phyloP scores from a whole-genome alignment of 2,797 vertebrate genomes.

The Distichodus sexfasciatus region DNA sequence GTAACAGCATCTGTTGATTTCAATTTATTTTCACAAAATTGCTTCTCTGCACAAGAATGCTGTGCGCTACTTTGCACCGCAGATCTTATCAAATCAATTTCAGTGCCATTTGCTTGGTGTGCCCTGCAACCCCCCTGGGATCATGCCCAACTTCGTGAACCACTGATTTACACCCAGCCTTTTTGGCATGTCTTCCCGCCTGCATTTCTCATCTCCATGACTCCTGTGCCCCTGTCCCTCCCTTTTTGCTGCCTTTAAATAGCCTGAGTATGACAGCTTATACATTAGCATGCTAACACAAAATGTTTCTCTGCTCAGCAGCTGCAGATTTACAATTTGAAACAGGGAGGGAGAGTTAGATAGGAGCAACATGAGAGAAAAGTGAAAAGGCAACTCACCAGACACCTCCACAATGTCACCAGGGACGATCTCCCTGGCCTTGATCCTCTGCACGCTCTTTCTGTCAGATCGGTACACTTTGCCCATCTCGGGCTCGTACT shows the following conservation, averaged over 20 bases:
- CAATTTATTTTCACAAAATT: too few relatives aligned
- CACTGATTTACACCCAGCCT: slow-evolving; percentile 73
- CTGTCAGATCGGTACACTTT: slow-evolving; percentile 92
- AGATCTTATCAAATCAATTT: too few relatives aligned
- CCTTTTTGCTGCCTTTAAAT: slow-evolving; percentile 23
- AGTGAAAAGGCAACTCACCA: slow-evolving; percentile 71
- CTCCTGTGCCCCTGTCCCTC: slow-evolving; percentile 29
- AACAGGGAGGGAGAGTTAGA: background rate
- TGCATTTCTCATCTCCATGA: background rate
- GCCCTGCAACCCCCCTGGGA: too few relatives aligned
- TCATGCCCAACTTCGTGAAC: too few relatives aligned
- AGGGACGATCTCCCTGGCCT: slow-evolving; percentile 89
- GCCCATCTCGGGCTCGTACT: slow-evolving; percentile 83
- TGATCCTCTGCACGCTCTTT: slow-evolving; percentile 80
- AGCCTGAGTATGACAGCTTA: slow-evolving; percentile 12
- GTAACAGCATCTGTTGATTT: too few relatives aligned
- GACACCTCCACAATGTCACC: slow-evolving; percentile 93
- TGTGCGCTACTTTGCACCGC: too few relatives aligned
- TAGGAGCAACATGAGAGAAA: background rate
- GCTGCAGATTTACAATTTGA: background rate
- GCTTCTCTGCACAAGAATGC: too few relatives aligned
- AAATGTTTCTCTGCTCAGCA: background rate
- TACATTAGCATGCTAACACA: background rate
- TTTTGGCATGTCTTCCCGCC: slow-evolving; percentile 69
- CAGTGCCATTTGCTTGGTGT: too few relatives aligned